Base-by-base conservation (phyloP, 2,797 vertebrate genomes). In the Enteromius viviparus region DNA sequence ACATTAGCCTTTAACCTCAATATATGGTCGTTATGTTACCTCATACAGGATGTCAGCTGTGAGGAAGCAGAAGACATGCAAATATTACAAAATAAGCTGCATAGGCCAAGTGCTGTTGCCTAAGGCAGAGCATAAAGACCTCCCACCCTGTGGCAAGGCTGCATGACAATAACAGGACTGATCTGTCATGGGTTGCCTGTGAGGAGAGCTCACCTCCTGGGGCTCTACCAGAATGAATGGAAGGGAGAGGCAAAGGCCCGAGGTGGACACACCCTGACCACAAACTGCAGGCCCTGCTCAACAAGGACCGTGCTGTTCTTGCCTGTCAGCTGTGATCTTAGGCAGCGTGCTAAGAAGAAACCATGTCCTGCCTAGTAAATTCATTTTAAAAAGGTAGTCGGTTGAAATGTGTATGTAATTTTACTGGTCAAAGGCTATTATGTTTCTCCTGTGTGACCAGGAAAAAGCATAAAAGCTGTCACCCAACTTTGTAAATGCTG, bases 161-260 rank as follows among this genome's bases (percentile, higher is more conserved):
- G 76, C 51, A 66, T 85, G 69, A 85, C 80, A 82, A 66, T 29
- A 34, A 79, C 71, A 53, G 47, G 55, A 34, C 55, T 66, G 60
- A 40, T 78, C 66, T 60, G 69, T 26, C 49, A 68, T 62, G 51
- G 19, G 62, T 40, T 10, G 77, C 65, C 23, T 45, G 58, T 74
- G 42, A 58, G 32, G 45, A 65, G 68, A 64, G 65, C 47, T 51
- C 78, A 80, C 78, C 70, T 71, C 45, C 76, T 80, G 76, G 60
- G 62, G 65, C 37, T 80, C 71, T 40, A 34, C 78, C 49, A 72
- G 51, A 65, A 84, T 65, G 47, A 66, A 66, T 65, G 47, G 9
- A 19, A 65, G 47, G 71, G 82, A 62, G 37, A 78, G 78, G 62
- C 51, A 53, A 40, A 80, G 47, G 29, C 26, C 74, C 17, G 47